phyloP scores from a whole-genome alignment of 2,113 vertebrate genomes.

The Campylomormyrus numenius region DNA sequence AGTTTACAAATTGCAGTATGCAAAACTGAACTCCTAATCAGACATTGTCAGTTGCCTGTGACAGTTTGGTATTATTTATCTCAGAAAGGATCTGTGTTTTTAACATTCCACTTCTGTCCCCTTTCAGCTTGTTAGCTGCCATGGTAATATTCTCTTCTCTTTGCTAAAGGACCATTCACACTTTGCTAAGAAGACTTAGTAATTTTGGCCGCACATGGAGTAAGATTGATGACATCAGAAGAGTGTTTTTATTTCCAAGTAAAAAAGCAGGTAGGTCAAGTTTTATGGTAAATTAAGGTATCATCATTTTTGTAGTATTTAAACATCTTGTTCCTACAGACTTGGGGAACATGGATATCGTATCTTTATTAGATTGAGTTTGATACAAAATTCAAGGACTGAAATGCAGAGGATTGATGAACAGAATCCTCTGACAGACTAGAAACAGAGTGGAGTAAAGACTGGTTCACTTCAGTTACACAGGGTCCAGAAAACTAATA shows the following conservation, averaged over 20 bases:
- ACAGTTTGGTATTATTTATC: neutral
- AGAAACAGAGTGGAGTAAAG: neutral
- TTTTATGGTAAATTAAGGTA: neutral
- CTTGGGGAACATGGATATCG: too few species aligned
- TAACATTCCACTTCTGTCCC: neutral
- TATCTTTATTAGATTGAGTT: too few species aligned
- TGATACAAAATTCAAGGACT: too few species aligned
- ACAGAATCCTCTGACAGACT: too few species aligned
- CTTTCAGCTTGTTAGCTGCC: neutral
- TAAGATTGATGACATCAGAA: constrained; percentile 13
- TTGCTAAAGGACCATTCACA: neutral
- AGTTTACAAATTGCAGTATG: neutral
- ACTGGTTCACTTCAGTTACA: neutral
- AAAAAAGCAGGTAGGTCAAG: constrained; percentile 17
- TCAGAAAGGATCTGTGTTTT: neutral
- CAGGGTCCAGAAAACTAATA: neutral
- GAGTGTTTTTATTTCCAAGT: constrained; percentile 20
- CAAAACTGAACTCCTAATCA: neutral
- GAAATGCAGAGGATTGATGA: too few species aligned
- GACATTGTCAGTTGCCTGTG: neutral
- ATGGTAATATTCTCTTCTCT: neutral
- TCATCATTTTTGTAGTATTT: neutral
- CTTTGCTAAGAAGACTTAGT: neutral
- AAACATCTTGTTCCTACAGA: neutral
- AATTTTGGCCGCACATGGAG: neutral